A percentile compares a stretch with the other conserved stretches of the same genome.
Evolutionary conservation across 2,888 invertebrate species (phyloP).

Genomic region (Eupithecia abbreviata): DNA sequence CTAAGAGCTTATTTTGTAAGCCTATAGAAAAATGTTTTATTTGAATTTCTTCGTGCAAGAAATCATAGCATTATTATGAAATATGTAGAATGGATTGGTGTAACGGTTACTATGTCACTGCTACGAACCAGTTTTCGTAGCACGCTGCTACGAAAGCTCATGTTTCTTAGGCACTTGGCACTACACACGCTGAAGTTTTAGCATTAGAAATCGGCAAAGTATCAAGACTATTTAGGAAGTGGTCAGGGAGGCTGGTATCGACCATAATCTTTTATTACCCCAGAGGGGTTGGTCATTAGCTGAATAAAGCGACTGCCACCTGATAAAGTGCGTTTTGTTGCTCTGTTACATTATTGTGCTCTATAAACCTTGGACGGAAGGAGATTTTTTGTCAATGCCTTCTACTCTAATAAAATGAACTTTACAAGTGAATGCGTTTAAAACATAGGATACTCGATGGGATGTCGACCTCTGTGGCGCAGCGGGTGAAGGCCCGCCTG

Average conservation of each 20-base stretch:
- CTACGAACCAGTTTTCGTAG: background rate
- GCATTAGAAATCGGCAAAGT: conserved; percentile 14
- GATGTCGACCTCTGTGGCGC: no score
- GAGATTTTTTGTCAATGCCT: background rate
- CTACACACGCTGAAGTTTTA: background rate
- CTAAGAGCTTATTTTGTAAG: no score
- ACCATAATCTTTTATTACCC: conserved; percentile 83
- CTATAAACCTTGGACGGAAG: background rate
- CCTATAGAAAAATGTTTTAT: no score
- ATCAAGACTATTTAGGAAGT: conserved; percentile 21
- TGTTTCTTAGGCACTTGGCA: background rate
- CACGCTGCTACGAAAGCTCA: background rate
- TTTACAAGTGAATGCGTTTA: no score
- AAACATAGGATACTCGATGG: no score
- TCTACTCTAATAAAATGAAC: no score
- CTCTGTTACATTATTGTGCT: conserved; percentile 64
- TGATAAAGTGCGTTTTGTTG: conserved; percentile 84
- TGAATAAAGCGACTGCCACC: conserved; percentile 82
- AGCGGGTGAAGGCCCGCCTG: no score
- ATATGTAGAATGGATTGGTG: background rate
- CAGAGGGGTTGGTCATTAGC: conserved; percentile 82
- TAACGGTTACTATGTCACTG: background rate
- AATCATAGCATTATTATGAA: background rate
- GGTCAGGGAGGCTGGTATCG: conserved; percentile 65
- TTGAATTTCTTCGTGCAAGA: background rate